Evolutionary conservation across 1,140 invertebrate species (phyloP), one percentile per base, ranked within the genome.

Genomic region (Paracyclopina nana): DNA sequence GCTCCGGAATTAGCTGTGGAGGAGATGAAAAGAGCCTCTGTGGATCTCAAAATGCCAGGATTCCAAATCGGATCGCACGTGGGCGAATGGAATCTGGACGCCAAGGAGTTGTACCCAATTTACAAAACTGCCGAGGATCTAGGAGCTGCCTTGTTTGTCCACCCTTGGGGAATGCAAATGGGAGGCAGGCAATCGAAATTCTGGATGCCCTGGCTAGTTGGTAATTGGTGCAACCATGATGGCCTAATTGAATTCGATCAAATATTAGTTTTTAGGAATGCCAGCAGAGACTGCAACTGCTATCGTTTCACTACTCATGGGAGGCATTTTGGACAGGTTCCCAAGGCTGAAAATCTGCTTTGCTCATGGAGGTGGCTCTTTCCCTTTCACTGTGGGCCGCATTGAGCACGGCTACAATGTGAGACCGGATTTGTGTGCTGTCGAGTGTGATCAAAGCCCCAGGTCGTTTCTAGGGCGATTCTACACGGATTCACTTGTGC

Each of bases 121-220:
- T 75, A 70, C 63, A 70, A 71, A 67, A 65, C 64, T 50, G 69
- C 69, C n/a, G 67, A 72, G 55, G 63, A 72, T 45, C 57, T 71
- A 20, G 56, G 62, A 20, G 63, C 65, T 49, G 56, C 64, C 11
- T 58, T 75, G 18, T 75, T 76, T 59, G 68, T 75, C 6, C 73
- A 75, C 61, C 73, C 73, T 12, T 75, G 73, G 73, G 73, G 76
- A 56, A 74, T 76, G 73, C 61, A 57, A 45, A 56, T 61, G 55
- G 62, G 60, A 11, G 69, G 69, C 1, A 60, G 49, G 26, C 65
- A 70, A 58, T 59, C 59, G 12, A 73, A 76, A 53, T 76, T 71
- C 57, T 75, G 73, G 72, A 54, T 76, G 41, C 74, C 73, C 5
- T 75, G 74, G 73, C 62, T 76, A 6, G 70, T 76, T 9, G 71